These are phyloP conservation scores for Choreutis nemorana DNA, from an alignment of 2,888 invertebrate species.

Conservation along the genomic window DNA sequence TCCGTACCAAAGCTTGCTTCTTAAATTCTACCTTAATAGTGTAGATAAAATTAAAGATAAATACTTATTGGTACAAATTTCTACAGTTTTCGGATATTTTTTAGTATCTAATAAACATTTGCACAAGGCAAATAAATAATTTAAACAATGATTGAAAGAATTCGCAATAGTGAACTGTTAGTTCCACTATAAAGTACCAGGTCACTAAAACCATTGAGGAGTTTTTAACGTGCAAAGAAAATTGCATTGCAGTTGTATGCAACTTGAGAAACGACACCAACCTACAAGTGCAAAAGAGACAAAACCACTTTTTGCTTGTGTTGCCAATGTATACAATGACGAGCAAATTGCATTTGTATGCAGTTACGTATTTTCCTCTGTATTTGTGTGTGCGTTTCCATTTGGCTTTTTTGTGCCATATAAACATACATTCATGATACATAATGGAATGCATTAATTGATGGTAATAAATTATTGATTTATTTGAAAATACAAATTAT, in stretches of 20 bases:
- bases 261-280: slow-evolving; percentile 26
- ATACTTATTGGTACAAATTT: no score
- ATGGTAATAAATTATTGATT: no score
- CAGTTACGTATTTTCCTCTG: no score
- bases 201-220: slow-evolving; percentile 32
- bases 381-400: no score
- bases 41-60: no score
- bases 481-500: no score
- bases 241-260: slow-evolving; percentile 42
- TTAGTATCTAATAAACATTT: neutral
- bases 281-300: slow-evolving; percentile 36
- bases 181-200: slow-evolving; percentile 42
- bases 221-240: slow-evolving; percentile 38
- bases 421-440: no score
- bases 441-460: no score
- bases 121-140: neutral
- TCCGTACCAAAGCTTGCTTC: no score
- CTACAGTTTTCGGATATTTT: no score
- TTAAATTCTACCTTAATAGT: no score
- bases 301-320: slow-evolving; percentile 26
- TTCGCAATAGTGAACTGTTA: slow-evolving; percentile 25
- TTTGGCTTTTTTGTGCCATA: no score
- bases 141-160: neutral
- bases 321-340: slow-evolving; percentile 27
- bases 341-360: slow-evolving; percentile 27